Percentiles rank a stretch among this genome's conserved stretches.
Evolutionary conservation across 2,113 vertebrate genomes (phyloP).

Genomic region (Grammatotria lemairii): DNA sequence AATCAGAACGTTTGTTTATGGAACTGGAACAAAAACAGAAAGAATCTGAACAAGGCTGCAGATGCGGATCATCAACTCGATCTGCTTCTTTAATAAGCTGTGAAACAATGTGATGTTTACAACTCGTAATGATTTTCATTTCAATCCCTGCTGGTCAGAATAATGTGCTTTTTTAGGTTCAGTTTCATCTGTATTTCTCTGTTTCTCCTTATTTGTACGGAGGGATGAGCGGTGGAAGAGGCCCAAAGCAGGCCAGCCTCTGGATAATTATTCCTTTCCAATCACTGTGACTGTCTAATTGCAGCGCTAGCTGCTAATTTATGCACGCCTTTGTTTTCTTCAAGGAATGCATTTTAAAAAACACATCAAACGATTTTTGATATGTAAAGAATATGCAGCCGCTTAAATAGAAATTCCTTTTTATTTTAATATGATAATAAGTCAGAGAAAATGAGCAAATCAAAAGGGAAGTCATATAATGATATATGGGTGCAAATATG

Average conservation of each 20-base stretch:
- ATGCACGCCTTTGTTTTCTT: slow-evolving; percentile 73
- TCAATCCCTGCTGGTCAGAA: slow-evolving; percentile 26
- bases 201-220: background rate
- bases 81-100: background rate
- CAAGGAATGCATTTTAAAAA: slow-evolving; percentile 61
- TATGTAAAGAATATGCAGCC: slow-evolving; percentile 61
- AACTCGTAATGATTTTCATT: slow-evolving; percentile 36
- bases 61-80: background rate
- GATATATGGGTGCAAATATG: slow-evolving; percentile 61
- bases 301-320: slow-evolving; percentile 64
- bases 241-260: slow-evolving; percentile 53
- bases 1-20: background rate
- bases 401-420: slow-evolving; percentile 70
- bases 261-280: slow-evolving; percentile 67
- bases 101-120: background rate
- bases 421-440: slow-evolving; percentile 71
- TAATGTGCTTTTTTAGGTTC: slow-evolving; percentile 7
- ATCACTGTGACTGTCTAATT: slow-evolving; percentile 70
- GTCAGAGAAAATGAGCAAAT: slow-evolving; percentile 52
- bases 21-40: background rate
- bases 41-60: background rate
- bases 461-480: slow-evolving; percentile 63
- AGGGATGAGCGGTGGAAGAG: slow-evolving; percentile 30
- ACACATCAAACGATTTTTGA: slow-evolving; percentile 70
- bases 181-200: background rate